Conservation (phyloP, 2,888 invertebrate species). For the Lissonota sp. region DNA sequence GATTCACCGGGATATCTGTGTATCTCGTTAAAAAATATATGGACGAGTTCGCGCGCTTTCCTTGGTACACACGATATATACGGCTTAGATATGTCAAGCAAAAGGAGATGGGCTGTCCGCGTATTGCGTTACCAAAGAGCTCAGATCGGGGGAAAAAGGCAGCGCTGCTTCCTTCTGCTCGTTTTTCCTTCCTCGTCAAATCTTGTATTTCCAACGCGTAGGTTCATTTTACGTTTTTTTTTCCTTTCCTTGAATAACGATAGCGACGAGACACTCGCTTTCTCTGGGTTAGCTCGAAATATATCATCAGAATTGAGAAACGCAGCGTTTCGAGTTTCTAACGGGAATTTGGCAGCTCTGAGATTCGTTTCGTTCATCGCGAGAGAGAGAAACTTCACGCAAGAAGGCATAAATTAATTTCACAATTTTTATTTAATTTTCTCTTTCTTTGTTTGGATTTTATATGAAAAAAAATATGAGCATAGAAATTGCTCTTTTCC, state of each 20-base stretch:
- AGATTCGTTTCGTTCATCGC: not conserved
- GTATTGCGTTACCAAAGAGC: constrained; percentile 42
- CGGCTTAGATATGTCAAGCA: not conserved
- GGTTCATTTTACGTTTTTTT: constrained; percentile 12
- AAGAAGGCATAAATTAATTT: not conserved
- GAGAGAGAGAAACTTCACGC: not conserved
- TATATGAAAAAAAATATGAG: not conserved
- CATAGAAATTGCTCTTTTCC: not conserved
- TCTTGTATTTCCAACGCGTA: constrained; percentile 31
- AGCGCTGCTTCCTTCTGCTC: constrained; percentile 15
- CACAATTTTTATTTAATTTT: constrained; percentile 2
- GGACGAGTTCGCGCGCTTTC: constrained; percentile 1
- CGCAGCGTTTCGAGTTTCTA: constrained; percentile 15
- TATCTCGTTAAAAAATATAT: constrained; percentile 27
- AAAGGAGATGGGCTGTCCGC: not conserved
- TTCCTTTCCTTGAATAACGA: constrained; percentile 29
- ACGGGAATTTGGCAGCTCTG: not conserved
- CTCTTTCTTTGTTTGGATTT: not conserved
- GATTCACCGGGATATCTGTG: not conserved
- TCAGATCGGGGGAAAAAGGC: constrained; percentile 3
- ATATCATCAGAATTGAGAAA: constrained; percentile 17
- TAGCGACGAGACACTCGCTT: constrained; percentile 19
- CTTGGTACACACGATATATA: not conserved
- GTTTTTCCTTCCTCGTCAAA: constrained; percentile 17
- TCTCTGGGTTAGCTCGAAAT: constrained; percentile 22